These are phyloP conservation scores for Arge pagana DNA, from an alignment of 2,888 invertebrate species.

Conservation along the genomic window DNA sequence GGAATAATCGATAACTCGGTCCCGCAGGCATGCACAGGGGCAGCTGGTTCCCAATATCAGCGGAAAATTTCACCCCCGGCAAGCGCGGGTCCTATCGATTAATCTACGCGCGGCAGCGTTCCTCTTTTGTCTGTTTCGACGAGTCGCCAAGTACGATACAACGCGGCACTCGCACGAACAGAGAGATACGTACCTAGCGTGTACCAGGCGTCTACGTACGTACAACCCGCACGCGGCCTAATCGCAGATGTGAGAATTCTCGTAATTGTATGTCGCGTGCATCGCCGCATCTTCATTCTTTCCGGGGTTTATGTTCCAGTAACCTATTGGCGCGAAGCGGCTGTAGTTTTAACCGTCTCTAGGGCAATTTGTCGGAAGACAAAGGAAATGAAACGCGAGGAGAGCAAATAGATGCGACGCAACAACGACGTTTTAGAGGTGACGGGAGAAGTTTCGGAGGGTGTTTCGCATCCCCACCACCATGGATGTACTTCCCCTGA, in stretches of 20 bases:
- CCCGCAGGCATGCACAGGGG: constrained; percentile 21
- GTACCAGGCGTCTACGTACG: too few relatives aligned
- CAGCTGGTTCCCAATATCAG: constrained; percentile 22
- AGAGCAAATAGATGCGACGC: constrained; percentile 13
- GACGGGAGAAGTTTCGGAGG: constrained; percentile 10
- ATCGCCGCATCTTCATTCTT: not conserved
- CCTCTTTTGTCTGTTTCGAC: constrained; percentile 7
- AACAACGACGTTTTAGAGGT: not conserved
- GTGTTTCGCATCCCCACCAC: constrained; percentile 3
- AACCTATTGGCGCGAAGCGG: not conserved
- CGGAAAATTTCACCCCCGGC: constrained; percentile 21
- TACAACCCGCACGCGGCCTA: too few relatives aligned
- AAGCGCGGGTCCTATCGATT: constrained; percentile 19
- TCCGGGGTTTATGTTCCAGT: constrained; percentile 8
- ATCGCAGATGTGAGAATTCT: not conserved
- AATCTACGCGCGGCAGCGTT: constrained; percentile 18
- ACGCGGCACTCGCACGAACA: not conserved
- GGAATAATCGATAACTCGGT: constrained; percentile 21
- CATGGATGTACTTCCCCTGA: too few relatives aligned
- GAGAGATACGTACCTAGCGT: too few relatives aligned
- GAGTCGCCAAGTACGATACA: not conserved
- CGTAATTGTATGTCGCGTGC: too few relatives aligned
- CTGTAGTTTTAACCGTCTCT: not conserved
- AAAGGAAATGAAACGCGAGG: constrained; percentile 14
- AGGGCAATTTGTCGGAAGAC: constrained; percentile 17